Evolutionary conservation across 2,113 vertebrate species (phyloP), one percentile per base, ranked within the genome.

Genomic region (Lepidothrix coronata): DNA sequence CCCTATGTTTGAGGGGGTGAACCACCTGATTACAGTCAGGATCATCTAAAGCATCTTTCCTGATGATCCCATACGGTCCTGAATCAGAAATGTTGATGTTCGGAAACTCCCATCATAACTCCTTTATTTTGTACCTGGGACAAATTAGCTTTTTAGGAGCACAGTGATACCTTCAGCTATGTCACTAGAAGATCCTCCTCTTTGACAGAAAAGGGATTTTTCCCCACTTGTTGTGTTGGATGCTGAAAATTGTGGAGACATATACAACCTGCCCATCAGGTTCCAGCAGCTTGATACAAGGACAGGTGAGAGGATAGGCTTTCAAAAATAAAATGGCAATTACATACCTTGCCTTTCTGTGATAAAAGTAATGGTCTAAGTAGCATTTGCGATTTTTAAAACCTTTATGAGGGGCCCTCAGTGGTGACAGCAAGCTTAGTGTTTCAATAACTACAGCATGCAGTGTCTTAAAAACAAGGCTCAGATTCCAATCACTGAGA

Each of bases 81-180:
- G 24, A 63, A 77, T 81, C 31, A 81, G n/a, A 81, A 58, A 63
- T 16, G 2, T 8, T 76, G 9, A 52, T n/a, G 35, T 52, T 44
- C 4, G 1, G 61, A 87, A 92, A 78, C 14, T 77, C 21, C 1
- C 1, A 21, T 19, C 0, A 0, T 37, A 65, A 12, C 39, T 7
- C 27, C 28, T 68, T 68, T 71, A 18, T 61, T 48, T 73, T 49
- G 41, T 51, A 74, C 12, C 25, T 52, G 39, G n/a, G 31, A 58
- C 58, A 39, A 88, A 82, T 49, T 5, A 57, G 9, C 7, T 14
- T 93, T 88, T 85, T 72, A 66, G 24, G 7, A 75, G 21, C 28
- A 54, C 6, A 35, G 18, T 2, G 3, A 16, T 76, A 33, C 12
- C 24, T 90, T 82, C 31, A 72, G 5, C 57, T 49, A 9, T 18